Evolutionary conservation across 2,113 vertebrate species (phyloP).

Genomic region (Opisthocomus hoazin): DNA sequence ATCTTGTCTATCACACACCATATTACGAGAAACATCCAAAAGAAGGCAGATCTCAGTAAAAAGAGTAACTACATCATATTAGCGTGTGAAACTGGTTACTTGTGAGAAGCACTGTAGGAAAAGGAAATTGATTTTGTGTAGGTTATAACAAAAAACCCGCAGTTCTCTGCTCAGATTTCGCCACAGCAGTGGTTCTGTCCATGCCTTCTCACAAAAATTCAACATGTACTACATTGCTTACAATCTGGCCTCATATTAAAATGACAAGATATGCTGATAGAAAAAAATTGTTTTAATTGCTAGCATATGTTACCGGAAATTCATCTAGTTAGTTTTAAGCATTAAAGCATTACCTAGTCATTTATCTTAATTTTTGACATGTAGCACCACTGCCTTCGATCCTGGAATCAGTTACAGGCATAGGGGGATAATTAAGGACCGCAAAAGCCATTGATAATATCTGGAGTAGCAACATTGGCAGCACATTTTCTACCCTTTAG

Average conservation of each 20-base stretch:
- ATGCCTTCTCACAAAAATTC: background rate
- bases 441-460: background rate
- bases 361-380: slow-evolving; percentile 10
- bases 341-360: background rate
- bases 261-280: background rate
- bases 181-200: background rate
- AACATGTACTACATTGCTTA: background rate
- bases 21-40: background rate
- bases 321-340: background rate
- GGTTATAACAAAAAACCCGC: background rate
- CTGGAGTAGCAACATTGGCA: background rate
- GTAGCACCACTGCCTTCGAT: background rate
- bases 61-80: background rate
- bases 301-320: background rate
- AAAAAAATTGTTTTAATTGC: slow-evolving; percentile 11
- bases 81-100: background rate
- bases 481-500: background rate
- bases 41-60: background rate
- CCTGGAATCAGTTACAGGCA: background rate
- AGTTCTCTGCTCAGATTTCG: background rate
- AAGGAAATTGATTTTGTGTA: background rate
- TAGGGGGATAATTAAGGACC: background rate
- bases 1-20: background rate
- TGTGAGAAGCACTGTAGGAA: background rate
- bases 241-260: background rate